Evolutionary conservation across 2,888 invertebrate species (phyloP).

Genomic region (Unio pictorum): DNA sequence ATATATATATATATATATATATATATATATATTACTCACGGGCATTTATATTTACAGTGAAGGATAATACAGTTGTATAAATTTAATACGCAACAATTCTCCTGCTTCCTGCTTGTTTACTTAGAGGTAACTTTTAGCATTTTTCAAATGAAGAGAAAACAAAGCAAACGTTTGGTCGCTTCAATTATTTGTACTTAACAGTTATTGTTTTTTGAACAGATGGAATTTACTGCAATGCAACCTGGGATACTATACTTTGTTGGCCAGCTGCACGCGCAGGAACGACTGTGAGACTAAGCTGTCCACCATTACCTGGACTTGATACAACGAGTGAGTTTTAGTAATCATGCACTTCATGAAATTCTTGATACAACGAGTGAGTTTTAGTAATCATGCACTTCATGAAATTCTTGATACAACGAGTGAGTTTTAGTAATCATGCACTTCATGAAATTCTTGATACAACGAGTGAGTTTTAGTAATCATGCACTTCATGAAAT

Average conservation of each 20-base stretch:
- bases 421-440: too few species aligned
- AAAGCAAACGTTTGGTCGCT: background rate
- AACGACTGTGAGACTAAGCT: slow-evolving; percentile 79
- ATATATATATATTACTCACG: too few species aligned
- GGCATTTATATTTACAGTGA: too few species aligned
- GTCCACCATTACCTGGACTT: slow-evolving; percentile 83
- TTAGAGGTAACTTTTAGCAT: too few species aligned
- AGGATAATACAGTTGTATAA: too few species aligned
- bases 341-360: too few species aligned
- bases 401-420: too few species aligned
- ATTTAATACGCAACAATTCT: too few species aligned
- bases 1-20: slow-evolving; percentile 3
- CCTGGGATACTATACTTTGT: slow-evolving; percentile 87
- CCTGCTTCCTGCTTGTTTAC: too few species aligned
- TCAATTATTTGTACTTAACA: background rate
- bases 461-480: slow-evolving; percentile 79
- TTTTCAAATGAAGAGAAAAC: background rate
- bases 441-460: slow-evolving; percentile 74
- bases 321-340: slow-evolving; percentile 82
- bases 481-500: too few species aligned
- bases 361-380: too few species aligned
- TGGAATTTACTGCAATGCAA: slow-evolving; percentile 73
- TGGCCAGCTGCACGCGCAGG: slow-evolving; percentile 89
- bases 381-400: too few species aligned
- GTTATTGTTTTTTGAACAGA: slow-evolving; percentile 17